Evolutionary conservation across 2,888 invertebrate species (phyloP).

Genomic region (Phyto melanocephala): DNA sequence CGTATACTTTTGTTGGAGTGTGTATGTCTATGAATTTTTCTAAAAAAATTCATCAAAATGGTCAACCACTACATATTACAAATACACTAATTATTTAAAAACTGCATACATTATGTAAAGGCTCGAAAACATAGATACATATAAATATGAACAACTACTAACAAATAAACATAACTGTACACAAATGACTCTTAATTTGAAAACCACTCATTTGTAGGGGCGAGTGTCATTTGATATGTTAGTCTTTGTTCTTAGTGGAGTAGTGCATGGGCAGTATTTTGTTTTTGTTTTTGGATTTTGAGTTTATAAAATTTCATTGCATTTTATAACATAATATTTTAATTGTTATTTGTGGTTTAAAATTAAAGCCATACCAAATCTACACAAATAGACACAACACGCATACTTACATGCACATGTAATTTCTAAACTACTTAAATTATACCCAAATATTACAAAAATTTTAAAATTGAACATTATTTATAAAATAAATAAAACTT

Average conservation of each 20-base stretch:
- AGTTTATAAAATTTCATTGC: background rate
- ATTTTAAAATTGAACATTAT: background rate
- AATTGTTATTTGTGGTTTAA: conserved; percentile 48
- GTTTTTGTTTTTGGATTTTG: background rate
- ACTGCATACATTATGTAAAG: too few relatives aligned
- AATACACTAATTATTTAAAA: conserved; percentile 29
- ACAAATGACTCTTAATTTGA: background rate
- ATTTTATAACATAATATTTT: conserved; percentile 37
- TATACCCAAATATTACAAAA: background rate
- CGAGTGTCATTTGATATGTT: conserved; percentile 28
- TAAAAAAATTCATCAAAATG: conserved; percentile 9
- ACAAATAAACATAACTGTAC: background rate
- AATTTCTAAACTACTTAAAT: background rate
- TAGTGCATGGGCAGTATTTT: background rate
- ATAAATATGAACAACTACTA: too few relatives aligned
- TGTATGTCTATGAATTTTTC: background rate
- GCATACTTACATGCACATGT: background rate
- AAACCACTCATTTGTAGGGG: too few relatives aligned
- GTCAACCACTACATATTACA: background rate
- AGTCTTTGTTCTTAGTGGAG: background rate
- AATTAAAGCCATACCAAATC: background rate
- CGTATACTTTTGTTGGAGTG: background rate
- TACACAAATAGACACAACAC: background rate
- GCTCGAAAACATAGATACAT: too few relatives aligned
- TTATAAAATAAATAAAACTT: conserved; percentile 14